Conservation (phyloP, 2,888 invertebrate genomes). For the Perithous albicinctus region DNA sequence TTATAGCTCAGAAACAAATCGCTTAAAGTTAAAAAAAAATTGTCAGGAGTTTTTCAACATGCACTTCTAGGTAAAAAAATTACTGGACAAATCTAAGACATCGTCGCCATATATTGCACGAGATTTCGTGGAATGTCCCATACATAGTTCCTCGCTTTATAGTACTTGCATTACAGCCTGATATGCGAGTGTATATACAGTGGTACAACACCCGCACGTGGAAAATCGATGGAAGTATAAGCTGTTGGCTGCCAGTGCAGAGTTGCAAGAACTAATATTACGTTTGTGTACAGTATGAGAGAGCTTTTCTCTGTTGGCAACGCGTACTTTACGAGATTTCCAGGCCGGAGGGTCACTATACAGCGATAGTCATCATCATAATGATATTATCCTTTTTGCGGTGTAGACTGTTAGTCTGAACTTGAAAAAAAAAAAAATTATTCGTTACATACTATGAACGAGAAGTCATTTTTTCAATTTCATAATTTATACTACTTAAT, state of each 20-base stretch:
- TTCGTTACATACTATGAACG: too few relatives aligned
- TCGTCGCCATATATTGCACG: too few relatives aligned
- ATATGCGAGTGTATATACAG: slow-evolving; percentile 17
- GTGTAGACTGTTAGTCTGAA: not conserved
- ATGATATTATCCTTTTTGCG: not conserved
- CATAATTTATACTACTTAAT: too few relatives aligned
- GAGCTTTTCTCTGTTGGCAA: slow-evolving; percentile 7
- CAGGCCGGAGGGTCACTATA: not conserved
- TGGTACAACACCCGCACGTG: slow-evolving; percentile 30
- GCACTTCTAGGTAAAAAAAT: too few relatives aligned
- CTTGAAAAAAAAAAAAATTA: too few relatives aligned
- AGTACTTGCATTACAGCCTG: slow-evolving; percentile 22
- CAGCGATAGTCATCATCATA: not conserved
- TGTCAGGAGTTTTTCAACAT: too few relatives aligned
- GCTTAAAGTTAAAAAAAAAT: too few relatives aligned
- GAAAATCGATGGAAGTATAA: slow-evolving; percentile 52
- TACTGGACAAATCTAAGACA: not conserved
- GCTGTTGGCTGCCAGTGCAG: slow-evolving; percentile 7
- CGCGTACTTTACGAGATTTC: not conserved
- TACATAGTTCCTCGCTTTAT: not conserved
- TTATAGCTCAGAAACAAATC: too few relatives aligned
- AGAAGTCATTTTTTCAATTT: too few relatives aligned
- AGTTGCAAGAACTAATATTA: slow-evolving; percentile 31
- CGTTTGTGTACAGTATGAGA: slow-evolving; percentile 1
- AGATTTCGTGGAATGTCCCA: too few relatives aligned